Evolutionary conservation across 1,140 invertebrate genomes (phyloP), one percentile per base, ranked within the genome.

Genomic region (Capitella teleta): DNA sequence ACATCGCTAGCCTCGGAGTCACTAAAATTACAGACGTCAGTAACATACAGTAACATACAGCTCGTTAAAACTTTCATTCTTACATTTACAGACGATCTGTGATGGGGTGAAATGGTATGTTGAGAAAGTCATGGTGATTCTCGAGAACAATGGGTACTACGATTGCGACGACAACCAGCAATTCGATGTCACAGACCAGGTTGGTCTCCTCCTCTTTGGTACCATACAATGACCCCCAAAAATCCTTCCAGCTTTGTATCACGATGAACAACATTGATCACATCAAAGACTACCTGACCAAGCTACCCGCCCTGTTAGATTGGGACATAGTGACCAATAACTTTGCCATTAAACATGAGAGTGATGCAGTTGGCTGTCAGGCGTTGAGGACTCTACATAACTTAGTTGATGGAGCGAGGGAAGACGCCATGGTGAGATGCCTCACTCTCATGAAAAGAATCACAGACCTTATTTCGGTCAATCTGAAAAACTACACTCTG

Each of bases 261-360:
- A 84, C 86, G 5, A 78, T 91, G 28, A 94, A 94, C 71, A 92
- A 92, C 71, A 78, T 92, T 66, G 89, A 93, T 67, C 90, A 92
- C 68, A 87, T 93, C 28, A 79, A 87, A 2, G 81, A 86, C 59
- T 85, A 83, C 28, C 78, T 96, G 40, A 76, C 77, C 28, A 83
- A 87, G 1, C 84, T 95, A 59, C 82, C 84, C 0, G 77, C 80
- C 6, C 50, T 61, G n/a, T 54, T 69, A 10, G 52, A 61, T 28
- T 67, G 64, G 62, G 55, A 62, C 16, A 46, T 28, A 5, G 51
- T 62, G 4, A 36, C 52, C 1, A 47, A 58, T 49, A 75, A 52
- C 14, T 54, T 63, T 26, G 60, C 58, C 1, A 28, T 55, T 8
- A 43, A 47, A 10, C 59, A 70, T 34, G 59, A 63, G 37, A 59